Percentiles rank a stretch among this genome's conserved stretches.
These are phyloP conservation scores for Petrocephalus schoutedeni DNA, from an alignment of 2,797 vertebrate genomes.

Conservation along the genomic window DNA sequence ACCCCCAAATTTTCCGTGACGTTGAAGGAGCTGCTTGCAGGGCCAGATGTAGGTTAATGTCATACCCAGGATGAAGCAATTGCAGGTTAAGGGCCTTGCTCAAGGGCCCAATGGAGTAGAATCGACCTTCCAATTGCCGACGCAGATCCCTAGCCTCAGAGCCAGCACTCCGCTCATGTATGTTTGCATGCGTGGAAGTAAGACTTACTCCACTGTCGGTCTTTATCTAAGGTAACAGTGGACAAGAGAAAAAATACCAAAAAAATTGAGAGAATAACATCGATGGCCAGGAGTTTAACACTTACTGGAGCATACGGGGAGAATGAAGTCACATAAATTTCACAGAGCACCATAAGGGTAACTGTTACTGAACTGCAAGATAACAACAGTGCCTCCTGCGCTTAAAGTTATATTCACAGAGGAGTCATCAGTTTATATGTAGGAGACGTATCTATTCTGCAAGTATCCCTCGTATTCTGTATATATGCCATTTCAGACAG, in stretches of 20 bases:
- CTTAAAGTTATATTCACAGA: background rate
- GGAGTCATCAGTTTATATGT: background rate
- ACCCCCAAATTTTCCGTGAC: too few species aligned
- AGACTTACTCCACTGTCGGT: background rate
- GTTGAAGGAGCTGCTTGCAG: too few species aligned
- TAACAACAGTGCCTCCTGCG: background rate
- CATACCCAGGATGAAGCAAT: too few species aligned
- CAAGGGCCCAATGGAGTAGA: too few species aligned
- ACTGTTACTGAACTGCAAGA: constrained; percentile 12
- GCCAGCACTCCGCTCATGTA: background rate
- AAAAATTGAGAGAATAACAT: background rate
- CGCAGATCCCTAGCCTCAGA: too few species aligned
- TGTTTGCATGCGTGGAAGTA: background rate
- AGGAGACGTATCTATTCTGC: constrained; percentile 4
- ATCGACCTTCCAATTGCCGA: too few species aligned
- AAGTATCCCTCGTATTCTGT: background rate
- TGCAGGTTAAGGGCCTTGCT: too few species aligned
- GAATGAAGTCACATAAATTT: background rate
- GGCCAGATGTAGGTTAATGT: too few species aligned
- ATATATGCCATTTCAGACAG: constrained; percentile 29
- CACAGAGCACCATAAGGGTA: background rate
- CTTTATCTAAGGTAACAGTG: background rate
- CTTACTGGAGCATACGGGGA: background rate
- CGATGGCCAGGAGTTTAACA: background rate
- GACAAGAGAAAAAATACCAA: background rate